phyloP scores from a whole-genome alignment of 2,888 invertebrate species.

The Nymphalis c-album region DNA sequence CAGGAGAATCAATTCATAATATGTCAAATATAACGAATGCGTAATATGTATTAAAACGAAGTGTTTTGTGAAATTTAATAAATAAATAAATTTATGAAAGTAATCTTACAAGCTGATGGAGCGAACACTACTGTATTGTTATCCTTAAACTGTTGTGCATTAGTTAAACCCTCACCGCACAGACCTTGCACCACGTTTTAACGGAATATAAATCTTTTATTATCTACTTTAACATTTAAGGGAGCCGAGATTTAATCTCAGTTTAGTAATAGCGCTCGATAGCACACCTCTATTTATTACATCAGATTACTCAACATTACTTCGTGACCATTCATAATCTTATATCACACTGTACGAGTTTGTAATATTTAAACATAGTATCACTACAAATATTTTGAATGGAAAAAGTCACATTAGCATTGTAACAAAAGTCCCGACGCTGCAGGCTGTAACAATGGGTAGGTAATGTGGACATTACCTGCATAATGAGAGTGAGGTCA shows the following conservation, averaged over 20 bases:
- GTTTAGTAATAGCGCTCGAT: conserved; percentile 31
- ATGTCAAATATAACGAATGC: too few relatives aligned
- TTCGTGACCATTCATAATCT: not conserved
- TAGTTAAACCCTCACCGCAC: conserved; percentile 14
- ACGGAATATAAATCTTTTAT: conserved; percentile 35
- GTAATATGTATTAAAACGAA: too few relatives aligned
- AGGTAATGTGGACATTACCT: conserved; percentile 34
- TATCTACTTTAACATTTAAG: conserved; percentile 37
- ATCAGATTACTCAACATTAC: conserved; percentile 22
- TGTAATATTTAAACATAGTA: too few relatives aligned
- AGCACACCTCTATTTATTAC: conserved; percentile 29
- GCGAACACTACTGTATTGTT: conserved; percentile 10
- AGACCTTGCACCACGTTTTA: conserved; percentile 31
- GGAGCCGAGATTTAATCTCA: conserved; percentile 32
- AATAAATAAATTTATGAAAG: too few relatives aligned
- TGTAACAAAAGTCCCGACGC: conserved; percentile 13
- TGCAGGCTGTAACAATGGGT: conserved; percentile 35
- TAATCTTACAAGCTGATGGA: not conserved
- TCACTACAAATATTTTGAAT: not conserved
- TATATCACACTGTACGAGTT: too few relatives aligned
- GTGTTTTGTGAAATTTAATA: too few relatives aligned
- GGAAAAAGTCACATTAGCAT: conserved; percentile 12
- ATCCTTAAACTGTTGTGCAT: conserved; percentile 12
- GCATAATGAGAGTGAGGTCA: conserved; percentile 32
- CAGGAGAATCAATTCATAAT: too few relatives aligned